These are phyloP conservation scores for Karalla daura DNA, from an alignment of 2,797 vertebrate species.

Conservation along the genomic window DNA sequence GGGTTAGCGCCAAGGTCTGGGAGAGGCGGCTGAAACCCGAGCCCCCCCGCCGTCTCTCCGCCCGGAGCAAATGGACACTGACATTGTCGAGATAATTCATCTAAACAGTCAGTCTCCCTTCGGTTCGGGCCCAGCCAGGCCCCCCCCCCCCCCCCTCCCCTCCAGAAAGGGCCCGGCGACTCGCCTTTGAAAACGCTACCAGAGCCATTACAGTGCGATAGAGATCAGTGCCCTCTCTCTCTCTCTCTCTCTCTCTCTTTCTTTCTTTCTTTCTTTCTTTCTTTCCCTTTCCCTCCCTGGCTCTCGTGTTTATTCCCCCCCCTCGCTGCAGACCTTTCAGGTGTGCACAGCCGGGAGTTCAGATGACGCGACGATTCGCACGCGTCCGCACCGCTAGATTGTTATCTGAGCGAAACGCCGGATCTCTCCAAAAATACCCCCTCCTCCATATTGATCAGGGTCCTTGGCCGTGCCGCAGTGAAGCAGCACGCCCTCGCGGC, in stretches of 20 bases:
- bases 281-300: conserved; percentile 53
- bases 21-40: conserved; percentile 81
- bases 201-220: conserved; percentile 72
- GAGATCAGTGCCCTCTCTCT: conserved; percentile 64
- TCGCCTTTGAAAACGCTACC: conserved; percentile 71
- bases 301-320: no score
- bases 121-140: conserved; percentile 73
- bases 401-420: conserved; percentile 9
- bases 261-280: conserved; percentile 29
- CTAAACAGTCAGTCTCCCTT: conserved; percentile 84
- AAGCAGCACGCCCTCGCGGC: no score
- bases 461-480: neutral
- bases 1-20: conserved; percentile 78
- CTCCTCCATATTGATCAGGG: no score
- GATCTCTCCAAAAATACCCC: conserved; percentile 23
- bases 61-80: conserved; percentile 81
- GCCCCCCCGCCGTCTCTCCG: conserved; percentile 65
- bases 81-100: conserved; percentile 86
- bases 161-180: conserved; percentile 62
- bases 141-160: no score
- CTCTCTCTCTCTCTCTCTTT: conserved; percentile 46
- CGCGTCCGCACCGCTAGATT: conserved; percentile 41
- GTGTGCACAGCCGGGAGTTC: conserved; percentile 53
- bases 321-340: conserved; percentile 58
- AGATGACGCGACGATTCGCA: conserved; percentile 74